These are phyloP conservation scores for Cheilosia soror DNA, from an alignment of 2,888 invertebrate species.

Conservation along the genomic window DNA sequence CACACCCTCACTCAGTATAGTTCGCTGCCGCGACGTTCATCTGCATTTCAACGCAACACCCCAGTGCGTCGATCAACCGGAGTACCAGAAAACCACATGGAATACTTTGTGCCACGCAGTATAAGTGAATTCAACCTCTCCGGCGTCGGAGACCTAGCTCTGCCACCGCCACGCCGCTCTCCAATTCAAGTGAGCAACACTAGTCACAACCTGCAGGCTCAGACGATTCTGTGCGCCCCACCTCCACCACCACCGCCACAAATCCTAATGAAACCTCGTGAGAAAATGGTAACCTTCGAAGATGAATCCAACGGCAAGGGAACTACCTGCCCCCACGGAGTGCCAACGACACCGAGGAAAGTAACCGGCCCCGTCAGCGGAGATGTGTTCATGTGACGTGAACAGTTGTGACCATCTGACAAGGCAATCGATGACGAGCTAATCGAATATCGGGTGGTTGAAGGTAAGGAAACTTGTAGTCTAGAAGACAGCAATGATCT, in stretches of 20 bases:
- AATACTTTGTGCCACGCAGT: slow-evolving; percentile 93
- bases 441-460: slow-evolving; percentile 75
- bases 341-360: slow-evolving; percentile 83
- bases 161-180: slow-evolving; percentile 84
- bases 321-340: slow-evolving; percentile 83
- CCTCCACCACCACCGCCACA: slow-evolving; percentile 81
- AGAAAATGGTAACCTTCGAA: slow-evolving; percentile 93
- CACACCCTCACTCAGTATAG: slow-evolving; percentile 85
- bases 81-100: slow-evolving; percentile 87
- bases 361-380: slow-evolving; percentile 84
- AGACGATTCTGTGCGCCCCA: slow-evolving; percentile 80
- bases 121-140: slow-evolving; percentile 92
- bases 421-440: slow-evolving; percentile 55
- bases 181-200: slow-evolving; percentile 80
- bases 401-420: slow-evolving; percentile 80
- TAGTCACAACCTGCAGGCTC: slow-evolving; percentile 80
- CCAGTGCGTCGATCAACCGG: slow-evolving; percentile 87
- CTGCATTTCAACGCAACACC: slow-evolving; percentile 87
- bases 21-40: slow-evolving; percentile 85
- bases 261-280: slow-evolving; percentile 86
- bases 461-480: slow-evolving; percentile 76
- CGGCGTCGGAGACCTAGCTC: slow-evolving; percentile 86
- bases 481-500: slow-evolving; percentile 76
- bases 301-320: slow-evolving; percentile 85
- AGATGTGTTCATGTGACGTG: slow-evolving; percentile 93